These are phyloP conservation scores for Gastrophryne carolinensis DNA, from an alignment of 2,797 vertebrate genomes.

Conservation along the genomic window DNA sequence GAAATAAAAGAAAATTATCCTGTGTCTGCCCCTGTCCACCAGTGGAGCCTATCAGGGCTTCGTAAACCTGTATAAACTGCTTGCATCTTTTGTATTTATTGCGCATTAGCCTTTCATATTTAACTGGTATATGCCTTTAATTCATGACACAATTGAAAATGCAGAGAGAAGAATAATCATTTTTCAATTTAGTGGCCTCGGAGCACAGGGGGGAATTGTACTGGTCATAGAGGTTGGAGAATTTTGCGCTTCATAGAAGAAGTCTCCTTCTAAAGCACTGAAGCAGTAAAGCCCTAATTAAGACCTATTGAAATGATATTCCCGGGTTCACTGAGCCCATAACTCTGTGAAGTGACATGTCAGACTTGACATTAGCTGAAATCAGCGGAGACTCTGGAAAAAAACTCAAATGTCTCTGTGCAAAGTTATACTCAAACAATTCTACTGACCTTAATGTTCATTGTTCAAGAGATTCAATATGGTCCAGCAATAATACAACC, in stretches of 20 bases:
- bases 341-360: constrained; percentile 30
- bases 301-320: constrained; percentile 49
- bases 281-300: constrained; percentile 52
- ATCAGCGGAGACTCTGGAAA: neutral
- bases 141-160: neutral
- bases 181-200: neutral
- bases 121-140: neutral
- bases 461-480: no score
- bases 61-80: no score
- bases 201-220: neutral
- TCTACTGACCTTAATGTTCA: constrained; percentile 27
- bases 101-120: no score
- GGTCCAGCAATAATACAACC: no score
- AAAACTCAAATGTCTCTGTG: constrained; percentile 1
- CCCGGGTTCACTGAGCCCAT: constrained; percentile 36
- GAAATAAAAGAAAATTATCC: no score
- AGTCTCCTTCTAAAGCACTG: constrained; percentile 21
- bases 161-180: neutral
- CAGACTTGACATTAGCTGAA: constrained; percentile 1
- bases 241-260: constrained; percentile 31
- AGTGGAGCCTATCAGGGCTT: no score
- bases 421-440: constrained; percentile 7
- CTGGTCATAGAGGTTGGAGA: neutral
- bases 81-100: no score
- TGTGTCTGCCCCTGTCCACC: no score